Conservation (phyloP, 2,113 vertebrate species). For the Melanocharis versteri region DNA sequence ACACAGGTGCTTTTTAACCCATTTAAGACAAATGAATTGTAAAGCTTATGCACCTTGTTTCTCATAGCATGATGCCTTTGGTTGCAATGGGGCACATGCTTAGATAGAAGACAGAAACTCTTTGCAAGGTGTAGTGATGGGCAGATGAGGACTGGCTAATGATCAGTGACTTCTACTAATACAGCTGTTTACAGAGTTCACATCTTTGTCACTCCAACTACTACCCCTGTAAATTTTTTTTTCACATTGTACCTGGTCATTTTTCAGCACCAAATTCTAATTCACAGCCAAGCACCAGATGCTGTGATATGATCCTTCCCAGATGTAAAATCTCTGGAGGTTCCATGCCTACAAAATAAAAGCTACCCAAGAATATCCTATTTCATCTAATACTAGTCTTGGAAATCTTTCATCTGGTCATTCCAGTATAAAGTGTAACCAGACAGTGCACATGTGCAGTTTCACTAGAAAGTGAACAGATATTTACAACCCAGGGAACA, state of each 20-base stretch:
- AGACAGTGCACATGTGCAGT: neutral
- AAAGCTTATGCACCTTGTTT: neutral
- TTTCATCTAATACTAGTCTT: conserved; percentile 38
- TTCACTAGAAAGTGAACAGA: neutral
- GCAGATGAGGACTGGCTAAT: neutral
- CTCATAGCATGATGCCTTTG: neutral
- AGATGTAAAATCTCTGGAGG: neutral
- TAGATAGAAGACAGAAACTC: neutral
- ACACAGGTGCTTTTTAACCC: neutral
- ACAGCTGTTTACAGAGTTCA: neutral
- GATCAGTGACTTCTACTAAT: neutral
- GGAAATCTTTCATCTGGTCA: neutral
- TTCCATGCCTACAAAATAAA: conserved; percentile 4
- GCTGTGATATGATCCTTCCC: conserved; percentile 22
- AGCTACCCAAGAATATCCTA: conserved; percentile 40
- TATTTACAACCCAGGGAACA: neutral
- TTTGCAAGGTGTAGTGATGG: neutral
- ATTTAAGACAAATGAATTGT: neutral
- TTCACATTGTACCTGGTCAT: neutral
- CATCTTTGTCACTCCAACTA: neutral
- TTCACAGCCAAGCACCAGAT: conserved; percentile 15
- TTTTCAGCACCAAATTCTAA: conserved; percentile 15
- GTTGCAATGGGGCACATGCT: neutral
- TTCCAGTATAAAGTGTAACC: conserved; percentile 26
- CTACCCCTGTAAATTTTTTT: neutral